Base-by-base conservation (phyloP, 2,888 invertebrate species). In the Lapara coniferarum region DNA sequence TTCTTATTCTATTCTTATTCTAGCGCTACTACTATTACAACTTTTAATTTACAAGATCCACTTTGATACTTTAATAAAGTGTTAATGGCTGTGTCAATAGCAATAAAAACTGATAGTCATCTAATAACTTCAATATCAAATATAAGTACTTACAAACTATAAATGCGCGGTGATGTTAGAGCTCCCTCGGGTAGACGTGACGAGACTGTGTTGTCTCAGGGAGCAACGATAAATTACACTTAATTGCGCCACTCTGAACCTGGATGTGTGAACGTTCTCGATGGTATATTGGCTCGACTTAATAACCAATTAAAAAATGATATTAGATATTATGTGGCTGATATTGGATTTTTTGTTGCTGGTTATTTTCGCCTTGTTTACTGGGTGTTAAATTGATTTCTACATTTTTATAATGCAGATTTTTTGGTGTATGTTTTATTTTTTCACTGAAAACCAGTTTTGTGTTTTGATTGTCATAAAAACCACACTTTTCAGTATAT, bases 181-280 rank as follows among this genome's bases (percentile, higher is more conserved):
- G 49, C 13, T 19, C 49, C 49, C 63, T 49, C 67, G 66, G 57
- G 68, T 67, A 70, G 69, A 71, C 66, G 52, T 70, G 69, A 57
- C 51, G 70, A n/a, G 51, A 68, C 69, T 55, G 46, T 13, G 56
- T n/a, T 52, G 49, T 69, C 46, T 66, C 49, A 51, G 66, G 19
- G 66, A 56, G 56, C 57, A 16, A 1, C 46, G 16, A 57, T 57
- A 56, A 51, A 19, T 25, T 58, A 67, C 66, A 49, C 19, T 63
- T 63, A 63, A 63, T 63, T 63, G 63, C 49, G 49, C 63, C 49
- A 46, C 49, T 63, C 16, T 63, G 6, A 63, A 63, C 49, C 63
- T 49, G 49, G 49, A 63, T 63, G 46, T 46, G 46, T 46, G 46
- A 63, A 63, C 59, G 59, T 63, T 63, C 46, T 46, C 59, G 25